Evolutionary conservation across 2,113 vertebrate genomes (phyloP), one percentile per base, ranked within the genome.

Genomic region (Varanus salvator): DNA sequence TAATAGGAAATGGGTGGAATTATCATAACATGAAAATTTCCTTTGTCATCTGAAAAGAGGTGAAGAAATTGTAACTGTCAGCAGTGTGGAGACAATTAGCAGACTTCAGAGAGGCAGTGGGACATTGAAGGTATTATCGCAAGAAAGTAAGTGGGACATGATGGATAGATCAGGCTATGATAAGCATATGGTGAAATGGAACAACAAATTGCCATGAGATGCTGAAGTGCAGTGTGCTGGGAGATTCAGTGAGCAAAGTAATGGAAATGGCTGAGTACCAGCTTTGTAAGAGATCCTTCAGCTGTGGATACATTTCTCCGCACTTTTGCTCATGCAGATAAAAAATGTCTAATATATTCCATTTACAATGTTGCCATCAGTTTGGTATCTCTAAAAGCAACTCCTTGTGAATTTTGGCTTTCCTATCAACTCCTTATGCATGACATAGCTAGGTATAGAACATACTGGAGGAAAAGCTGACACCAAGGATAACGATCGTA

Each of bases 61-160:
- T 90, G 64, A 82, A 78, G 81, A 66, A 66, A 86, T 89, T 82
- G 72, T 21, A 44, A 88, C 29, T 25, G 57, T 54, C 57, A 89
- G 78, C 50, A 86, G 87, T 17, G 57, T 90, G 85, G 76, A 89
- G 81, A 86, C 31, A 86, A 74, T 84, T 9, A 94, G 27, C 78
- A 90, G 91, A 83, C 17, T 80, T 91, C 82, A 87, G 71, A 66
- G 89, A 4, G 19, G 60, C 1, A 8, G 34, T 60, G 2, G 86
- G 80, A 60, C 76, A 88, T 82, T 85, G 74, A 92, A 94, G 71
- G 64, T 2, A 0, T n/a, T 74, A 38, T 80, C 85, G 83, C 50
- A 87, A 60, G 81, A 92, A 91, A 93, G 86, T 48, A 91, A 89
- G 15, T 84, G 52, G 87, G 91, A 93, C 94, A 87, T 75, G 50